A percentile compares a stretch with the other conserved stretches of the same genome.
These are phyloP conservation scores for Dendrolimus houi DNA, from an alignment of 2,888 invertebrate genomes.

Conservation along the genomic window DNA sequence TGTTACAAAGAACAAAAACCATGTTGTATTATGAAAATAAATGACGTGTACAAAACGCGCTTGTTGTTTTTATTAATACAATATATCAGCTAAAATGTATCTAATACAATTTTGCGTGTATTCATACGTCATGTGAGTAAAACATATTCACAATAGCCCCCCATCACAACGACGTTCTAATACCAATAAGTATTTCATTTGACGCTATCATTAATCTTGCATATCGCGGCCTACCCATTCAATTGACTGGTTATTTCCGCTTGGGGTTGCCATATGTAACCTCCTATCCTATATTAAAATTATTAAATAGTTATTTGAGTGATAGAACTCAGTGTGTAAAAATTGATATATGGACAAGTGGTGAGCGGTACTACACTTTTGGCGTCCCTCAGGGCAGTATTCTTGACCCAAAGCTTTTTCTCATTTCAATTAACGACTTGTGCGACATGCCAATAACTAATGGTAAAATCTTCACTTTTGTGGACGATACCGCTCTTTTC, in stretches of 20 bases:
- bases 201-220: constrained; percentile 48
- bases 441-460: no score
- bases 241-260: constrained; percentile 43
- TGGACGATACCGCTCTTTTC: no score
- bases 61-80: neutral
- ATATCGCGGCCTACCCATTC: constrained; percentile 36
- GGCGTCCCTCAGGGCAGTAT: no score
- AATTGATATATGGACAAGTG: no score
- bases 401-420: no score
- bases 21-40: neutral
- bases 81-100: neutral
- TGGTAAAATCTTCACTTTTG: no score
- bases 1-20: neutral
- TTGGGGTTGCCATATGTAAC: neutral
- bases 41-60: neutral
- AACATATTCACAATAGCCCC: neutral
- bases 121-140: neutral
- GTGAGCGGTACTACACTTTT: no score
- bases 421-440: no score
- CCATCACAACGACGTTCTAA: constrained; percentile 16
- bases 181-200: constrained; percentile 27
- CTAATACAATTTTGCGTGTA: neutral
- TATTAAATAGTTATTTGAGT: no score
- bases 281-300: no score
- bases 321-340: no score